These are phyloP conservation scores for Gouania willdenowi DNA, from an alignment of 2,797 vertebrate species.

Conservation along the genomic window DNA sequence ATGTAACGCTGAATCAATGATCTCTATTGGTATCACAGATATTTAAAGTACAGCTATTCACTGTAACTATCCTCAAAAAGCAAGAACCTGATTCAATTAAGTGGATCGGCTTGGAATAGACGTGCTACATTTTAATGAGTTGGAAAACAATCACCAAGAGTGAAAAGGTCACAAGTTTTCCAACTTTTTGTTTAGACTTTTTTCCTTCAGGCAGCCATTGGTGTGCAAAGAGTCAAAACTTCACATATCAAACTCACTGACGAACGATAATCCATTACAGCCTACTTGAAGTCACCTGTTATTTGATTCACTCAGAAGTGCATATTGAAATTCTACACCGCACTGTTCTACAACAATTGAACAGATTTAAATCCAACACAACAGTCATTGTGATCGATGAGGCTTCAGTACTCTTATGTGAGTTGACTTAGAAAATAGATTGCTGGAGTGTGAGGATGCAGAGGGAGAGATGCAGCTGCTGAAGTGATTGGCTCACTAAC, in stretches of 20 bases:
- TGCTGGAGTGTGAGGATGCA: too few species aligned
- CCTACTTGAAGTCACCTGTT: constrained; percentile 6
- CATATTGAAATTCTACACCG: not conserved
- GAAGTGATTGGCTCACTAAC: too few species aligned
- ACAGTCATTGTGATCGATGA: constrained; percentile 9
- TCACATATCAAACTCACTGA: not conserved
- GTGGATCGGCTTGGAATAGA: too few species aligned
- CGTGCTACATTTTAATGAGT: too few species aligned
- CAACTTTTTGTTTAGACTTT: not conserved
- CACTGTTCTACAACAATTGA: constrained; percentile 2
- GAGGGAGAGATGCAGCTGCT: too few species aligned
- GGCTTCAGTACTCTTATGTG: not conserved
- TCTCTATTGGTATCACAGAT: too few species aligned
- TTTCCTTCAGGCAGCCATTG: not conserved
- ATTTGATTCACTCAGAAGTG: constrained; percentile 4
- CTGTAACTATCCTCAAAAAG: too few species aligned
- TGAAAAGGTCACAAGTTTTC: too few species aligned
- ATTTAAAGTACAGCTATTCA: too few species aligned
- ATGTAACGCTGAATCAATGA: too few species aligned
- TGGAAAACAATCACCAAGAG: too few species aligned
- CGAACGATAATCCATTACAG: constrained; percentile 14
- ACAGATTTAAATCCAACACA: constrained; percentile 7
- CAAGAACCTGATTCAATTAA: too few species aligned
- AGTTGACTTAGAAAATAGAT: constrained; percentile 1
- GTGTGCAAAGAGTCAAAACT: not conserved